A percentile compares a stretch with the other conserved stretches of the same genome.
phyloP scores from a whole-genome alignment of 1,140 invertebrate genomes.

The Saxidomus purpurata region DNA sequence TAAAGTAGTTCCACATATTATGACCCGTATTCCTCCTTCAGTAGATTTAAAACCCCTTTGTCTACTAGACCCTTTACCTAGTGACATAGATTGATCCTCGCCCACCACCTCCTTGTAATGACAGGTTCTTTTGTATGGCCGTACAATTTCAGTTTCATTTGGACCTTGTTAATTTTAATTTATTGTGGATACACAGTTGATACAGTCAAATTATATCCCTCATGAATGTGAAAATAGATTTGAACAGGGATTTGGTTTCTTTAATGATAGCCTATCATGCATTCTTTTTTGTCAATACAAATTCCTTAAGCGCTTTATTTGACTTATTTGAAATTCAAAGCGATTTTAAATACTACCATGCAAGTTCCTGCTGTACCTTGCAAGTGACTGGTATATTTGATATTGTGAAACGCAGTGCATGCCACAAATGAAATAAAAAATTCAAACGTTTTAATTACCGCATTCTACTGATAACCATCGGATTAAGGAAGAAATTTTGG shows the following conservation, averaged over 20 bases:
- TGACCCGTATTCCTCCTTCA: too few species aligned
- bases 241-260: slow-evolving; percentile 34
- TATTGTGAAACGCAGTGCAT: neutral
- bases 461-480: too few species aligned
- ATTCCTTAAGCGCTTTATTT: slow-evolving; percentile 22
- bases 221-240: slow-evolving; percentile 39
- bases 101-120: neutral
- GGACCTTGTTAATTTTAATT: slow-evolving; percentile 47
- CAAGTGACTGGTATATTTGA: neutral
- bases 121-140: slow-evolving; percentile 13
- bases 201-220: slow-evolving; percentile 29
- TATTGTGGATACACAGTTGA: slow-evolving; percentile 19
- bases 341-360: neutral
- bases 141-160: slow-evolving; percentile 51
- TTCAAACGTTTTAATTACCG: too few species aligned
- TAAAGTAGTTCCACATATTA: too few species aligned
- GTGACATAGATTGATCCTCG: slow-evolving; percentile 7
- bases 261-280: slow-evolving; percentile 43
- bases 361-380: neutral
- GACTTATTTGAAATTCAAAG: slow-evolving; percentile 28
- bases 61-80: neutral
- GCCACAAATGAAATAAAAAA: neutral
- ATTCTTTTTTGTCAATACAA: slow-evolving; percentile 40
- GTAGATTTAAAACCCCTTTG: too few species aligned
- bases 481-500: too few species aligned